Base-by-base conservation (phyloP, 2,797 vertebrate genomes). In the Hippocampus kuda region DNA sequence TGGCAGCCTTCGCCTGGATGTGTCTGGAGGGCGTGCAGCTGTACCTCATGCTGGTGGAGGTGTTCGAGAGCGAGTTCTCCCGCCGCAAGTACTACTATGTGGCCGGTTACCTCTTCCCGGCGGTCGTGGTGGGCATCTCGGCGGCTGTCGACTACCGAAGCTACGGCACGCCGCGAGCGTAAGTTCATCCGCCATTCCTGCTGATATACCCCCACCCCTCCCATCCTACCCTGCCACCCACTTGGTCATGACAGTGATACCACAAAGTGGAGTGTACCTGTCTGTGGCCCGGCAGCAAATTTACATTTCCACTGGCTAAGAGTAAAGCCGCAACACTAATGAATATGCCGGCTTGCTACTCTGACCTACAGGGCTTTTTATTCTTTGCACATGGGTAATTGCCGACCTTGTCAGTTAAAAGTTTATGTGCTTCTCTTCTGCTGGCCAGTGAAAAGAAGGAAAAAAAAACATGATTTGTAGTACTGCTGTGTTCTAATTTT, bases 41-140 rank as follows among this genome's bases (percentile, higher is more conserved):
- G 73, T 98, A 98, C 88, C 90, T 99, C 83, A 96, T 98, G 95
- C 90, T 99, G 83, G 94, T 97, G 26, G 97, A 99, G 88, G 96
- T 99, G 79, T 99, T 98, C 68, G 96, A 98, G 89, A 98, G 96
- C 77, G 96, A 98, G 87, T 97, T 94, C 90, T 98, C 97, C 34
- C 95, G 96, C 82, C 92, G 94, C 81, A 98, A 96, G 84, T 99
- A 99, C 85, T 99, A 97, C 83, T 99, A 99, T 71, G 83, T 94
- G 69, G 93, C 92, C 27, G 97, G 96, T 68, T 99, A 99, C 89
- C 93, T 98, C 84, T 92, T 97, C 83, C 96, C 96, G 16, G 93
- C 95, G n/a, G 90, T 91, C 18, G 94, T 99, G 70, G 96, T 99
- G 78, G 96, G 95, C 63, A 93, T 99, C 81, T 98, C 95, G 0